Percentiles rank a stretch among this genome's conserved stretches.
Evolutionary conservation across 2,888 invertebrate genomes (phyloP).

Genomic region (Phlogophora meticulosa): DNA sequence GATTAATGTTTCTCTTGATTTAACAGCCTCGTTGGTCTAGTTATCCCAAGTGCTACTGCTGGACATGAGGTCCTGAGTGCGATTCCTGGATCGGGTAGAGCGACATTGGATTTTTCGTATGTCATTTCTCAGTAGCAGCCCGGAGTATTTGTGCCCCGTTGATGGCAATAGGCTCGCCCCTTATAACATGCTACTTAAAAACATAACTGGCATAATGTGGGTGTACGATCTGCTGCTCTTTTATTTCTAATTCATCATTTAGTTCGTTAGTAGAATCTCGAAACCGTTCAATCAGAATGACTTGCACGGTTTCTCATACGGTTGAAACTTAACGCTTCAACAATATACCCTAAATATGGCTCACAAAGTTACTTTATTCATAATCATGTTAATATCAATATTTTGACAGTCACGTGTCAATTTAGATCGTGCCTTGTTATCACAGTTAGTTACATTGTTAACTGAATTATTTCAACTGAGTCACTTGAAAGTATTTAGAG

Average conservation of each 20-base stretch:
- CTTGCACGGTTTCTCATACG: constrained; percentile 34
- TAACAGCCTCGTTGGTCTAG: no score
- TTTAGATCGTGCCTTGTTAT: constrained; percentile 29
- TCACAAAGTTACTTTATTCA: constrained; percentile 31
- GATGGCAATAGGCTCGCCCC: no score
- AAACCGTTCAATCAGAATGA: constrained; percentile 43
- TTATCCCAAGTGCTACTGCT: no score
- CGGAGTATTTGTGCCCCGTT: no score
- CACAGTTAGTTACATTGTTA: constrained; percentile 39
- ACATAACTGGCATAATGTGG: no score
- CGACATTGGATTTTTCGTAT: no score
- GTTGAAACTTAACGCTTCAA: constrained; percentile 18
- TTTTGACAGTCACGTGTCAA: constrained; percentile 40
- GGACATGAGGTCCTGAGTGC: no score
- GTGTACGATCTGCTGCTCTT: no score
- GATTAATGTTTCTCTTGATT: no score
- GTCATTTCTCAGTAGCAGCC: no score
- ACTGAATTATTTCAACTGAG: constrained; percentile 38
- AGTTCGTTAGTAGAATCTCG: constrained; percentile 8
- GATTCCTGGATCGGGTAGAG: no score
- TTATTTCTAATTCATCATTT: constrained; percentile 27
- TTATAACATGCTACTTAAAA: no score
- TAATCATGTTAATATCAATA: constrained; percentile 44
- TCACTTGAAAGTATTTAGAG: constrained; percentile 44
- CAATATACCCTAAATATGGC: constrained; percentile 29